Evolutionary conservation across 2,797 vertebrate genomes (phyloP).

Genomic region (Gila robusta): DNA sequence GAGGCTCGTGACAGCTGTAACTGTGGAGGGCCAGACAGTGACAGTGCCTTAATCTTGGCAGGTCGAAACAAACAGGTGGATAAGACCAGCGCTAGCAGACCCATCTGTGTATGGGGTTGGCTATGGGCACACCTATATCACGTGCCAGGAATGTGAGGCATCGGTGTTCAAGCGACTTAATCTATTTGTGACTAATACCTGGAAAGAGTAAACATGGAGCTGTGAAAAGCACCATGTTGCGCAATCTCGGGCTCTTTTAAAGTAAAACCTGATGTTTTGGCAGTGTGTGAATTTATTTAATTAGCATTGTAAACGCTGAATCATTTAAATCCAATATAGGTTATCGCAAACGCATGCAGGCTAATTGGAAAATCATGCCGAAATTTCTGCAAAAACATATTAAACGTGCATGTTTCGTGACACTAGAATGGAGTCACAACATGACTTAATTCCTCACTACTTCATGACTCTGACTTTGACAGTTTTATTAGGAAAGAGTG

Average conservation of each 20-base stretch:
- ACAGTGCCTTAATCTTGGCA: constrained; percentile 68
- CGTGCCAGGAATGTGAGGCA: constrained; percentile 53
- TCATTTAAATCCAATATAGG: neutral
- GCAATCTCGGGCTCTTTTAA: neutral
- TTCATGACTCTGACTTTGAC: too few relatives aligned
- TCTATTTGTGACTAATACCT: constrained; percentile 59
- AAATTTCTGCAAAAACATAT: neutral
- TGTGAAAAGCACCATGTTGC: constrained; percentile 21
- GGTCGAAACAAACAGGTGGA: constrained; percentile 73
- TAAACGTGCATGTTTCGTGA: neutral
- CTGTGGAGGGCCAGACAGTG: constrained; percentile 64
- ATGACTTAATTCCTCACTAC: too few relatives aligned
- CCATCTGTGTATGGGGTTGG: constrained; percentile 47
- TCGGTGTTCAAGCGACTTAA: constrained; percentile 48
- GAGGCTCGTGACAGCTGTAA: constrained; percentile 73
- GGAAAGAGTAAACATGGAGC: constrained; percentile 46
- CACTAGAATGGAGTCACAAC: neutral
- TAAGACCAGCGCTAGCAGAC: constrained; percentile 43
- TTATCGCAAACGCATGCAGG: neutral
- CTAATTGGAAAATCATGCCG: neutral
- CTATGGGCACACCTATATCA: constrained; percentile 49
- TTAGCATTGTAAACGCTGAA: neutral
- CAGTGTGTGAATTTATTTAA: neutral
- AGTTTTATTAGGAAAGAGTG: too few relatives aligned
- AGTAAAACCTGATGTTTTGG: neutral